Base-by-base conservation (phyloP, 2,797 vertebrate species). In the Onychomys arenicola region DNA sequence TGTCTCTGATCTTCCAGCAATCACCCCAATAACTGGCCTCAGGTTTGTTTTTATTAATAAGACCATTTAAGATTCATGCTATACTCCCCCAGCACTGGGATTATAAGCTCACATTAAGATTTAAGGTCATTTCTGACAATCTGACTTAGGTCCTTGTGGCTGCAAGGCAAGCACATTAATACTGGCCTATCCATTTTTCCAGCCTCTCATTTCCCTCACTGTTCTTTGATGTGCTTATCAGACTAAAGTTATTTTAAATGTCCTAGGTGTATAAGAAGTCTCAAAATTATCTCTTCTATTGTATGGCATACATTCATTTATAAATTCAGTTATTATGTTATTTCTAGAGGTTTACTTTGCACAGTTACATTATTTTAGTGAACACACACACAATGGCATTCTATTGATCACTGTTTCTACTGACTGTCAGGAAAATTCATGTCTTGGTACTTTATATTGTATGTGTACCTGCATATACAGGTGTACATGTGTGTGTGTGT, bases 261-360 rank as follows among this genome's bases (percentile, higher is more conserved):
- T 71, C 27, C 34, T 27, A 63, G 80, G 5, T 40, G 46, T 63
- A 49, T 80, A 69, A 63, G 7, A 91, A 49, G 23, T 94, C 52
- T 86, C 23, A 37, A 21, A 25, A 46, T 46, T 94, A 7, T 19
- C 23, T 93, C 61, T 69, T 82, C 13, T 32, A 21, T 23, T 87
- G 12, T 16, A 9, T 78, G 2, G 4, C 2, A 69, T 65, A 8
- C 19, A 52, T 23, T 59, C 46, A 8, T 19, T 93, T 55, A 77
- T 59, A 94, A 86, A 65, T 65, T 65, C 11, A 73, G 57, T 81
- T 81, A 81, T 52, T 92, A 59, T 19, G 21, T 59, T 88, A 71
- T 40, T 89, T 90, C 25, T 61, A 85, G 23, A 96, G 85, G 27
- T 49, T 92, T 57, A 55, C 83, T 91, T 94, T 85, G 34, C 59